Base-by-base conservation (phyloP, 53 echinoderm and acorn worm genomes). In the Crossaster papposus region DNA sequence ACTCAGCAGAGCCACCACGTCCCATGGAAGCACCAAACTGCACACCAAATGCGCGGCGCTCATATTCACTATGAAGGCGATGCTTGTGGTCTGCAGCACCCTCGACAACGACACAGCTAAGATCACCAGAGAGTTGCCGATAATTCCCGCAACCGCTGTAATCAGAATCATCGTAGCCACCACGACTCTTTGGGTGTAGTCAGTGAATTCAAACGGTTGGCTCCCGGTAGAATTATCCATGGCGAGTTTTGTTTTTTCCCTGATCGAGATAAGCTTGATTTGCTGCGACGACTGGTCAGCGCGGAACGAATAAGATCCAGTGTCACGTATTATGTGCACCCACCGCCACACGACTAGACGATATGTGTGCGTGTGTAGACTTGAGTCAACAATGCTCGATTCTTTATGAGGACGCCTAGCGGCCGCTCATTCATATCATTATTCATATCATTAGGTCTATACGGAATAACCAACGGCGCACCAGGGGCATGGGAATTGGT, bases 51-150 rank as follows among this genome's bases (percentile, higher is more conserved):
- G 71, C 29, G 85, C 85, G 4, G 36, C 15, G 13, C 50, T 51
- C 32, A 85, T 14, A 51, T 85, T 85, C 51, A 85, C 72, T 1
- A 85, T 30, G 73, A 85, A 85, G 30, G 34, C 85, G 54, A 70
- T 72, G 52, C 72, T 85, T 30, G 37, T 51, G n/a, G 85, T 73
- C 29, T 50, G 73, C 30, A 85, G 85, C 54, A 52, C 52, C 0
- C 52, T 85, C 13, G 85, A 85, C 70, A 85, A 23, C 4, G 72
- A 30, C 6, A 85, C 85, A 20, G 85, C 85, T 30, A 85, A 4
- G 9, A 72, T 73, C 13, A 85, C 85, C 30, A 85, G 28, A 30
- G 1, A 18, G 52, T 85, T 85, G 20, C 82, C 82, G 9, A 63
- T 68, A 22, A 82, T 35, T 35, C 82, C 82, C 22, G 44, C 3